phyloP scores from a whole-genome alignment of 2,113 vertebrate species.

The Petaurus breviceps region DNA sequence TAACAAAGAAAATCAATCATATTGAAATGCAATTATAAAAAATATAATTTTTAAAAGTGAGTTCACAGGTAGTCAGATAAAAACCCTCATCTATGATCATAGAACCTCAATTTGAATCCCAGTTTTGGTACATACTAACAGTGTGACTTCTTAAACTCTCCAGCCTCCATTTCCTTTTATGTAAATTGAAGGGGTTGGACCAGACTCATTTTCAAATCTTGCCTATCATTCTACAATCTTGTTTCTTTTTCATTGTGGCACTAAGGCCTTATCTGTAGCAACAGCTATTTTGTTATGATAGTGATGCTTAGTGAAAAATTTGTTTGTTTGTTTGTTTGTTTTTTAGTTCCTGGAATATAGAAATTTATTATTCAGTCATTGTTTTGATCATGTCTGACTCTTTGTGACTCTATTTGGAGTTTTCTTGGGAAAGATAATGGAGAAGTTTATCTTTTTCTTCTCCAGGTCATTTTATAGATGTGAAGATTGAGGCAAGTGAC shows the following conservation, averaged over 20 bases:
- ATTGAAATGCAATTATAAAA: not conserved
- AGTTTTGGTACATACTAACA: not conserved
- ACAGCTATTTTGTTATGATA: not conserved
- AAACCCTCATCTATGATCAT: not conserved
- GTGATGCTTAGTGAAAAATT: not conserved
- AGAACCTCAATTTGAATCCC: not conserved
- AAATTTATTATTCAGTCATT: not conserved
- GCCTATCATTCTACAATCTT: not conserved
- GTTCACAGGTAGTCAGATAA: not conserved
- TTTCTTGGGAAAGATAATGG: not conserved
- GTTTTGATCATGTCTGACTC: not conserved
- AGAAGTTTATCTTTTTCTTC: not conserved
- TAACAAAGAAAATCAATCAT: not conserved
- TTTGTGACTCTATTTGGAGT: not conserved
- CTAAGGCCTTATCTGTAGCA: not conserved
- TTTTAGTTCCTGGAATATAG: not conserved
- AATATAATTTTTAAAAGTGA: not conserved
- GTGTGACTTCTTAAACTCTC: not conserved
- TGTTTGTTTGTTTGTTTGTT: too few relatives aligned
- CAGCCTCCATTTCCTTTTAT: not conserved
- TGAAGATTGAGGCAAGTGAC: not conserved
- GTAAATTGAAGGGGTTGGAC: too few relatives aligned
- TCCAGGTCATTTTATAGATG: not conserved
- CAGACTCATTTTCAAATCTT: too few relatives aligned
- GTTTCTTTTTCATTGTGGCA: not conserved